Evolutionary conservation across 1,140 invertebrate species (phyloP), one percentile per base, ranked within the genome.

Genomic region (Armadillidium nasatum): DNA sequence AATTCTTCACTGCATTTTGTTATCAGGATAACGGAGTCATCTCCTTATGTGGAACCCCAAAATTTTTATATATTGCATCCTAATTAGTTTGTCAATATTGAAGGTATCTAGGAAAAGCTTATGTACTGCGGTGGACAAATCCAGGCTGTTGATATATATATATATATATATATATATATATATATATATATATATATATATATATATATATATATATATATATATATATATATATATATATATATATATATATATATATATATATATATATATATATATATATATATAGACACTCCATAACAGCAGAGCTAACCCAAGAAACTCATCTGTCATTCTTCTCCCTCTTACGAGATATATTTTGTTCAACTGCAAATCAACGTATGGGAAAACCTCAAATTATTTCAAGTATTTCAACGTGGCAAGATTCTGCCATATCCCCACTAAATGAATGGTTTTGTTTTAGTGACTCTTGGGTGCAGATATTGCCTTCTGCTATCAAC

Each of bases 261-360:
- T 33, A 33, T 33, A 33, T 33, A 33, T 33, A 33, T 33, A 33
- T 33, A 33, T 33, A 33, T 33, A 33, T 33, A 33, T 33, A 33
- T 33, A 33, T 33, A 33, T 50, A 21, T 66, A 78, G 77, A 66
- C 73, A 73, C 3, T 78, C 73, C 60, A 75, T 78, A 54, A 74
- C 82, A n/a, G 82, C 83, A 81, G 88, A 88, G 82, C 82, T 88
- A 76, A 91, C 87, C 87, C 89, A 91, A 84, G 91, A 91, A 70
- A 92, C 91, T 0, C 91, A 94, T 78, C 87, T 90, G 0, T 93
- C 90, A 83, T 95, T 93, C 85, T 90, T 95, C 83, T 92, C 92
- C 0, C 84, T 95, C 11, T 71, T 82, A n/a, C 76, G 82, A 2
- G 93, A 94, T 82, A 88, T 94, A 67, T 92, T 95, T 74, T 91